Evolutionary conservation across 2,113 vertebrate species (phyloP).

Genomic region (Stigmatopora argus): DNA sequence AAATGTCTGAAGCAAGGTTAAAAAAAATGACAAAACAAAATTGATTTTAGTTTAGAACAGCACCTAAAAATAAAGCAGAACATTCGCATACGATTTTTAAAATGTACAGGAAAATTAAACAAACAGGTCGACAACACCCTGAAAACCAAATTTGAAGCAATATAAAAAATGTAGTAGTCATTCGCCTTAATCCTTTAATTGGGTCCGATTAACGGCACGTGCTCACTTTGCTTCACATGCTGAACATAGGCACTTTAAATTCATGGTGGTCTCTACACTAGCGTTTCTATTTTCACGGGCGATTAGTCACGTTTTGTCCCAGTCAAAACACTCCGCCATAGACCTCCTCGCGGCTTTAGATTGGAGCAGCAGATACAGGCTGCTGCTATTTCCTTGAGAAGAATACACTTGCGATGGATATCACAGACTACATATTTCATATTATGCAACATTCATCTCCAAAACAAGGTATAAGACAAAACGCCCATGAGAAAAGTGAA

Average conservation of each 20-base stretch:
- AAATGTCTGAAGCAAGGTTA: not conserved
- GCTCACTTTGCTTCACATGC: not conserved
- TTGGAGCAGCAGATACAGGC: not conserved
- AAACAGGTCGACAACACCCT: not conserved
- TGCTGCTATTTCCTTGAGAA: not conserved
- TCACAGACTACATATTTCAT: not conserved
- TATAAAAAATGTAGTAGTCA: not conserved
- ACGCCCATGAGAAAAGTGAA: not conserved
- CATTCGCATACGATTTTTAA: not conserved
- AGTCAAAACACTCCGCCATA: slow-evolving; percentile 5
- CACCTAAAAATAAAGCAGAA: not conserved
- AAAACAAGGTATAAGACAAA: not conserved
- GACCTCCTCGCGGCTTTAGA: not conserved
- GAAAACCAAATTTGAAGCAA: too few relatives aligned
- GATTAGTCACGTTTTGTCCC: slow-evolving; percentile 4
- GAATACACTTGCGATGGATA: not conserved
- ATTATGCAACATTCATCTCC: not conserved
- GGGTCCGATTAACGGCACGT: not conserved
- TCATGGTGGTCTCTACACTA: not conserved
- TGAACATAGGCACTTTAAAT: not conserved
- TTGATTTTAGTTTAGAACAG: not conserved
- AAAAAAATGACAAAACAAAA: not conserved
- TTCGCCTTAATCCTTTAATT: not conserved
- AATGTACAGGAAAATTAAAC: not conserved
- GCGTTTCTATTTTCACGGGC: not conserved